Base-by-base conservation (phyloP, 1,140 invertebrate genomes). In the Cephus cinctus region DNA sequence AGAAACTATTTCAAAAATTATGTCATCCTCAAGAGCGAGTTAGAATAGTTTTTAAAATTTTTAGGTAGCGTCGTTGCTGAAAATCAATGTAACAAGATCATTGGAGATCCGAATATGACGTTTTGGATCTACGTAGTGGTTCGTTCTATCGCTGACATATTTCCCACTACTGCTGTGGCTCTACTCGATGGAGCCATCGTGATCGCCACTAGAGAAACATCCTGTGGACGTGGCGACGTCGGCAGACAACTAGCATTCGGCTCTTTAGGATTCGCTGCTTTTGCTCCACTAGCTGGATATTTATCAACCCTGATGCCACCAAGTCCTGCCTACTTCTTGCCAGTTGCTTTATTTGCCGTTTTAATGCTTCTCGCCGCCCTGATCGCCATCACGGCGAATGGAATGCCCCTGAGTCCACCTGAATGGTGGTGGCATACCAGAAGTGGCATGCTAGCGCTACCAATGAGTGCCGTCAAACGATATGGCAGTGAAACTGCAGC, bases 391-490 rank as follows among this genome's bases (percentile, higher is more conserved):
- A 73, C 80, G 31, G 81, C 84, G 39, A 78, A 80, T 2, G 78
- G 80, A 31, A 88, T 89, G 84, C 87, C 87, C 1, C 67, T 89
- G 4, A 86, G 84, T 57, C 86, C 86, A 3, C 86, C 87, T 2
- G 87, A 89, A 64, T 89, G 87, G 85, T 89, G 86, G 86, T 88
- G 87, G 86, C 86, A 88, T 56, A 88, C 86, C 1, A 80, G 85
- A 58, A 86, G 84, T n/a, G 86, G 86, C 11, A 82, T 86, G 76
- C 60, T 88, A 21, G 84, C 86, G 4, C 65, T 87, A 47, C 86
- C 86, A 5, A 85, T 88, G 85, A 86, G 82, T 36, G 80, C 85
- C 5, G 81, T 88, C n/a, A 79, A 84, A 11, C 80, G 84, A 25
- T 88, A 87, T 54, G 83, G 85, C 11, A 79, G 83, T 5, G 87